Base-by-base conservation (phyloP, 2,888 invertebrate genomes). In the Cephonodes hylas region DNA sequence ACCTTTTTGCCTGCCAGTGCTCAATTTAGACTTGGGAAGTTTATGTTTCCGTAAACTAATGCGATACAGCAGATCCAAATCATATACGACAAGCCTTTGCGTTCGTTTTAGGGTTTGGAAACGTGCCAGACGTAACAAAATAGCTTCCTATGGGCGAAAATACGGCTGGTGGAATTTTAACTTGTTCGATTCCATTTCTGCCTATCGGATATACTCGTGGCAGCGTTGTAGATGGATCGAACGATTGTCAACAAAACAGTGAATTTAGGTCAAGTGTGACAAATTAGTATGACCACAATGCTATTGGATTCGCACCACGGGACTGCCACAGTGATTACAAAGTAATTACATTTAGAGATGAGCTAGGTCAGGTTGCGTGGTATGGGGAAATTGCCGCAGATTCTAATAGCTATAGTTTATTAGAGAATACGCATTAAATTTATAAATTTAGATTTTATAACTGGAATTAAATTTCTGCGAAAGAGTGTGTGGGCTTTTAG, bases 251-350 rank as follows among this genome's bases (percentile, higher is more conserved):
- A 23, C 13, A 46, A 46, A 13, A 25, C 23, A 46, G 66, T 67
- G 66, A 65, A 67, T 71, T 67, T 67, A 59, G 71, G 70, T 71
- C 69, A 68, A 68, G 67, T 64, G 64, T 65, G 66, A 63, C 62
- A 56, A 63, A 66, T 66, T 64, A 63, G 64, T 61, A 59, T 63
- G 61, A 63, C 59, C 57, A 23, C 57, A 46, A 38, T 45, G 23
- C 1, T 46, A 5, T 5, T 22, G 20, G 23, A 10, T 15, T 31
- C 18, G 18, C 8, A 6, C 53, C 4, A 25, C 27, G 18, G 13
- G 18, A 31, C 31, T 15, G 27, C 18, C 31, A 15, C 53, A 53
- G 38, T 60, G 57, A 60, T 57, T 60, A 48, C 45, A 46, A 18
- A 48, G 46, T 58, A 42, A 59, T 62, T 31, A 62, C 38, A 44